Conservation (phyloP, 2,797 vertebrate genomes). For the Eidolon dupreanum region DNA sequence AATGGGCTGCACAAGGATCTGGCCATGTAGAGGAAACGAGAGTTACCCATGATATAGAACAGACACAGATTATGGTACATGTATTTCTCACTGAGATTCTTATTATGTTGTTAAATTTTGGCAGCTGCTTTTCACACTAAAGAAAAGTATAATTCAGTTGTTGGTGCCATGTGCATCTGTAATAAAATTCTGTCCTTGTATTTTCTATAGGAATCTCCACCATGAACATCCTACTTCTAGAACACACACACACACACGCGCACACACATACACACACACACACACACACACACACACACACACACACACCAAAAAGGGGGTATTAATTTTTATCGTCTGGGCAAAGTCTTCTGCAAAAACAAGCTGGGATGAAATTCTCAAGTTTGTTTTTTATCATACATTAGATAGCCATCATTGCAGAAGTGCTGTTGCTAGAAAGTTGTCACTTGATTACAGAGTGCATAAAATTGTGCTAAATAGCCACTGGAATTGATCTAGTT, state of each 20-base stretch:
- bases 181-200: background rate
- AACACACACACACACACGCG: no score
- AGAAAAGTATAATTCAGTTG: background rate
- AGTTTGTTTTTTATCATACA: background rate
- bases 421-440: background rate
- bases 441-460: background rate
- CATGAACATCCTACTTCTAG: background rate
- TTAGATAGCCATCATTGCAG: background rate
- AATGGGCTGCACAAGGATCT: background rate
- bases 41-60: background rate
- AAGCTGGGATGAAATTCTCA: background rate
- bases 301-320: background rate
- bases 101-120: background rate
- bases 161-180: background rate
- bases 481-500: no score
- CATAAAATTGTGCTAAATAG: background rate
- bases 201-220: background rate
- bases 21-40: background rate
- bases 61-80: background rate
- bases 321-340: background rate
- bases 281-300: no score
- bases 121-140: background rate
- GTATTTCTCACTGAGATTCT: background rate
- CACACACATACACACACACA: no score
- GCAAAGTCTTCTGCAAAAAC: background rate